Conservation (phyloP, 2,113 vertebrate genomes). For the Abramis brama region DNA sequence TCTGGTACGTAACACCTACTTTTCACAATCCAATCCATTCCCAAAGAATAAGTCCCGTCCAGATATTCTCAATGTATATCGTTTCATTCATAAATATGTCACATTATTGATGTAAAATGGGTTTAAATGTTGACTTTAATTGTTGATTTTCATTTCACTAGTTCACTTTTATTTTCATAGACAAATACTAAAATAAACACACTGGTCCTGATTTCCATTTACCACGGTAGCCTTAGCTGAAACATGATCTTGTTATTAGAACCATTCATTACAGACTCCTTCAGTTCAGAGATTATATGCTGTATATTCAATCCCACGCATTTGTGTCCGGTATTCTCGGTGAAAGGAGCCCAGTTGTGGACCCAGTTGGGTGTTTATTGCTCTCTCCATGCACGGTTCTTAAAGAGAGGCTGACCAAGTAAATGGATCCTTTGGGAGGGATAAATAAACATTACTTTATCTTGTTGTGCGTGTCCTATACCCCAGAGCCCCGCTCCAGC, state of each 20-base stretch:
- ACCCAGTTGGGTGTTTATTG: slow-evolving; percentile 43
- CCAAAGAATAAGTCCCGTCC: background rate
- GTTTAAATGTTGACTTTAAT: background rate
- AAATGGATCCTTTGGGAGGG: slow-evolving; percentile 89
- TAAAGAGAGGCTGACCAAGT: slow-evolving; percentile 84
- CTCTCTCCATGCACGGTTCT: slow-evolving; percentile 67
- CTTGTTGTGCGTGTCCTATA: slow-evolving; percentile 86
- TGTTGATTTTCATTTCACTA: background rate
- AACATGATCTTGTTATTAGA: background rate
- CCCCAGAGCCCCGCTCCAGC: slow-evolving; percentile 85
- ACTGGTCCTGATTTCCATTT: background rate
- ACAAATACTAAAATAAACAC: slow-evolving; percentile 7
- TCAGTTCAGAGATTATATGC: slow-evolving; percentile 19
- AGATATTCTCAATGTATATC: background rate
- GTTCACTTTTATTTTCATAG: slow-evolving; percentile 3
- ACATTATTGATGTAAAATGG: background rate
- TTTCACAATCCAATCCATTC: background rate
- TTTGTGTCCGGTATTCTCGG: background rate
- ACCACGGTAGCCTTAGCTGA: background rate
- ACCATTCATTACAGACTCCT: slow-evolving; percentile 16
- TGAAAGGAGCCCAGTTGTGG: slow-evolving; percentile 24
- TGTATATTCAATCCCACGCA: slow-evolving; percentile 1
- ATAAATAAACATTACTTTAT: slow-evolving; percentile 93
- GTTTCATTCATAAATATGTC: background rate
- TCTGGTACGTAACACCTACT: background rate